Conservation (phyloP, 2,113 vertebrate species). For the Stercorarius parasiticus region DNA sequence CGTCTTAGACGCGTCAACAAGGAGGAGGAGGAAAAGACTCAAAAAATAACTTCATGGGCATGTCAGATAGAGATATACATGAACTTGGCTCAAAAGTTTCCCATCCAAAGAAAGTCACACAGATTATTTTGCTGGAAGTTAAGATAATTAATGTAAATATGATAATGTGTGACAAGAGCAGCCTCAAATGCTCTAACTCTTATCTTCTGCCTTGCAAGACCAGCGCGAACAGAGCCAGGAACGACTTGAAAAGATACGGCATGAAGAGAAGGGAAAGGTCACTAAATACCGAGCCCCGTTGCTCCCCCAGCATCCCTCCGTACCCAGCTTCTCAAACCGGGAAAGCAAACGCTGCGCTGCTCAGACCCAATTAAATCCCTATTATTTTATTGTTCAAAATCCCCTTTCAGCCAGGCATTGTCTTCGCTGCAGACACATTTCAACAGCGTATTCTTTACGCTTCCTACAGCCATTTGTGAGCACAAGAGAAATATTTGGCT, state of each 20-base stretch:
- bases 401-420: neutral
- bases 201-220: neutral
- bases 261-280: neutral
- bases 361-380: neutral
- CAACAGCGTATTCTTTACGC: neutral
- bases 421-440: neutral
- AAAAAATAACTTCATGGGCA: neutral
- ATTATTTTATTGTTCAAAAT: neutral
- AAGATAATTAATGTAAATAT: neutral
- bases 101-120: neutral
- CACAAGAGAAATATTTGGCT: slow-evolving; percentile 24
- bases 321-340: neutral
- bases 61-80: rapidly evolving
- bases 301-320: neutral
- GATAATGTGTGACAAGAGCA: neutral
- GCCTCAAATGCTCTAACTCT: neutral
- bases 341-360: neutral
- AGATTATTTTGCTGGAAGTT: neutral
- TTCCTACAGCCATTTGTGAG: slow-evolving; percentile 33
- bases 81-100: neutral
- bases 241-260: neutral
- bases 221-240: neutral
- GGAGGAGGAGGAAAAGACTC: neutral
- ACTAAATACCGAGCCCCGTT: neutral
- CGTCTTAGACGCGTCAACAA: neutral